Evolutionary conservation across 2,888 invertebrate species (phyloP).

Genomic region (Chorisops tibialis): DNA sequence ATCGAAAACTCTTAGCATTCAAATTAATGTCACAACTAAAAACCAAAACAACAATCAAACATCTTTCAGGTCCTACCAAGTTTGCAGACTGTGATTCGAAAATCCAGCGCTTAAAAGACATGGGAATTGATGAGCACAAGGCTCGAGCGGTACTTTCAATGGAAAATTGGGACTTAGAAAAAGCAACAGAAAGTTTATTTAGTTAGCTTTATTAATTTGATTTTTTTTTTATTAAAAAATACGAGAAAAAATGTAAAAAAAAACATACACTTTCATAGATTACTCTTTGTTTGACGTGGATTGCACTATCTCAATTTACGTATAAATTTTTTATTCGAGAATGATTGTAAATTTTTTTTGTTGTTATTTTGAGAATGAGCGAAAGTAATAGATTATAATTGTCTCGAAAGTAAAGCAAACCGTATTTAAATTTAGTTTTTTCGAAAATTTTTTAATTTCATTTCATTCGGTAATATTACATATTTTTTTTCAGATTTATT

Average conservation of each 20-base stretch:
- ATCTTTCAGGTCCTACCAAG: conserved; percentile 59
- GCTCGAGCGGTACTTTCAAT: conserved; percentile 88
- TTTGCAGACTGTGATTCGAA: conserved; percentile 81
- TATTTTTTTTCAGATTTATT: conserved; percentile 10
- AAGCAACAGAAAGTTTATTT: conserved; percentile 85
- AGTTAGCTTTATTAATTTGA: conserved; percentile 58
- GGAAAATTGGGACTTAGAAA: conserved; percentile 88
- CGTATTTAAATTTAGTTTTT: not conserved
- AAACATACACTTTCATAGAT: not conserved
- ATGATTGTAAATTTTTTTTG: too few relatives aligned
- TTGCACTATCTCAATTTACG: not conserved
- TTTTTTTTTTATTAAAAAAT: conserved; percentile 13
- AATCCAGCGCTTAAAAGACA: conserved; percentile 83
- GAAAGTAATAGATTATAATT: too few relatives aligned
- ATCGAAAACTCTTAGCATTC: conserved; percentile 4
- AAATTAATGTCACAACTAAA: not conserved
- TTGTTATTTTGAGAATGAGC: too few relatives aligned
- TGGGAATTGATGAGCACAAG: conserved; percentile 90
- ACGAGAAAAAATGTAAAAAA: conserved; percentile 1
- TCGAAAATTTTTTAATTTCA: conserved; percentile 2
- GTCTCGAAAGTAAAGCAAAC: too few relatives aligned
- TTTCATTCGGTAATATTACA: conserved; percentile 4
- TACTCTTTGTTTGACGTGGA: not conserved
- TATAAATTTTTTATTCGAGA: too few relatives aligned
- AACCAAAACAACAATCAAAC: not conserved